A percentile compares a stretch with the other conserved stretches of the same genome.
phyloP scores from a whole-genome alignment of 2,113 vertebrate species.

The Parotia lawesii region DNA sequence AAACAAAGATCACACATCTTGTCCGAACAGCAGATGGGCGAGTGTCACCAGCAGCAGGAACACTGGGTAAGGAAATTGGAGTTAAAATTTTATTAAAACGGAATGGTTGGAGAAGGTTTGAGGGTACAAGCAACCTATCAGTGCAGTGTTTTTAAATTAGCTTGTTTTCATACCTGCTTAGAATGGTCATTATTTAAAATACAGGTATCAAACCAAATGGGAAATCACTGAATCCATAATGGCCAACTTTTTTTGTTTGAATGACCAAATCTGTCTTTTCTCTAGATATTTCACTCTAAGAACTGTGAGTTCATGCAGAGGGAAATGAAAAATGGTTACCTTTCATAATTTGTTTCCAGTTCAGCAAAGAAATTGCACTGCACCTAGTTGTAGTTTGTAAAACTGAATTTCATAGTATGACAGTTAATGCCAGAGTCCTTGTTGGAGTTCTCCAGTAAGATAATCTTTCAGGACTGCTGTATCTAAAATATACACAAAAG shows the following conservation, averaged over 20 bases:
- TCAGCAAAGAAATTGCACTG: not conserved
- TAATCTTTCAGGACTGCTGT: not conserved
- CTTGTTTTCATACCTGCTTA: not conserved
- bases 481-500: not conserved
- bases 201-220: not conserved
- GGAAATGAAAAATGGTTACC: not conserved
- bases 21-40: constrained; percentile 91
- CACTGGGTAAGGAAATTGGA: constrained; percentile 63
- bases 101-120: not conserved
- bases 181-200: not conserved
- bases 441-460: not conserved
- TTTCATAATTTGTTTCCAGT: not conserved
- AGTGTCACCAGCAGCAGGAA: constrained; percentile 86
- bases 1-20: constrained; percentile 97
- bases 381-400: not conserved
- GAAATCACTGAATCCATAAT: not conserved
- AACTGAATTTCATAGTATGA: not conserved
- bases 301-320: not conserved
- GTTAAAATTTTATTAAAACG: not conserved
- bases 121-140: not conserved
- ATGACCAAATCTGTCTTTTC: not conserved
- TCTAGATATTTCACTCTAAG: not conserved
- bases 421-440: not conserved
- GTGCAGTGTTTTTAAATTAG: not conserved
- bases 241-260: not conserved